These are phyloP conservation scores for Phrynosoma blainvillii DNA, from an alignment of 2,113 vertebrate species.

Conservation along the genomic window DNA sequence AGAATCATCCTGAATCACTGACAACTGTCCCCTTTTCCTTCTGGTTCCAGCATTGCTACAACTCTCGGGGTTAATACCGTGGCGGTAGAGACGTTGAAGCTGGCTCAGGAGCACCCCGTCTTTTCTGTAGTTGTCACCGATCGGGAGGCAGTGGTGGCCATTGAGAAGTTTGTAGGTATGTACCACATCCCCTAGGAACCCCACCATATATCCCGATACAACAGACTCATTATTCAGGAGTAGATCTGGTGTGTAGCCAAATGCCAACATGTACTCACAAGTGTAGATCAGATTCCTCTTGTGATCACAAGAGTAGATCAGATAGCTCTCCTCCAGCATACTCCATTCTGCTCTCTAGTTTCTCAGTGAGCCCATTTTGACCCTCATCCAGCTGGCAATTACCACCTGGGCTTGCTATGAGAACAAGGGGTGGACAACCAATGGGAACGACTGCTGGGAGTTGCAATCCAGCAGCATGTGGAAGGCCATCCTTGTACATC, in stretches of 20 bases:
- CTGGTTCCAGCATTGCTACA: conserved; percentile 79
- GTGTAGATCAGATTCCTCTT: too few relatives aligned
- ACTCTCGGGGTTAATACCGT: conserved; percentile 82
- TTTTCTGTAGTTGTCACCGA: conserved; percentile 84
- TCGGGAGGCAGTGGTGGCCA: conserved; percentile 82
- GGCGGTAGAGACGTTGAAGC: conserved; percentile 79
- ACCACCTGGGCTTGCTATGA: background rate
- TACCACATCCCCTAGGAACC: background rate
- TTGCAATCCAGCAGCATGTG: too few relatives aligned
- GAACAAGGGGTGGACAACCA: too few relatives aligned
- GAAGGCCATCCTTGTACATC: background rate
- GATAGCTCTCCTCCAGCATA: background rate
- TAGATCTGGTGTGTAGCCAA: background rate
- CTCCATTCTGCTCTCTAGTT: background rate
- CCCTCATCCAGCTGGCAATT: background rate
- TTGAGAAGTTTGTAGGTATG: conserved; percentile 85
- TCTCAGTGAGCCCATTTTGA: background rate
- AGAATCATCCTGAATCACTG: background rate
- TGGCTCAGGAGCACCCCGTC: conserved; percentile 78
- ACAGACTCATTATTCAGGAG: background rate
- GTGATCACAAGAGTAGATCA: too few relatives aligned
- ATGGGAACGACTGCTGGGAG: too few relatives aligned
- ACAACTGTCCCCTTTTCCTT: background rate
- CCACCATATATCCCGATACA: background rate
- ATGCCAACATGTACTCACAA: too few relatives aligned